Base-by-base conservation (phyloP, 2,888 invertebrate genomes). In the Exephanes ischioxanthus region DNA sequence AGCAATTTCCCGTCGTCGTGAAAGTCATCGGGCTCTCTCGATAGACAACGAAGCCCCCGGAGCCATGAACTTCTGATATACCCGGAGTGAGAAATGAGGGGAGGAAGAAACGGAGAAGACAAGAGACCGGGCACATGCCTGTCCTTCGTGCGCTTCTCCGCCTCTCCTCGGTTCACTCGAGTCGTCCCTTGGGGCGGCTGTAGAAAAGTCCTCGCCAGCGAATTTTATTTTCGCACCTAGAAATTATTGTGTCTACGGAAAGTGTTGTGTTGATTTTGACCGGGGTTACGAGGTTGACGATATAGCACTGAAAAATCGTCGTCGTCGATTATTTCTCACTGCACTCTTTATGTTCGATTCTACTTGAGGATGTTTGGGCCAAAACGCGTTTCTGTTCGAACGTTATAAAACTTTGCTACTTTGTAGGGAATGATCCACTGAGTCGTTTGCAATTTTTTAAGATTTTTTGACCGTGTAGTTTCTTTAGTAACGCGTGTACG, bases 121-220 rank as follows among this genome's bases (percentile, higher is more conserved):
- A 61, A 58, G 26, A 26, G 72, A 71, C 33, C 22, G 58, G 22
- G 58, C 72, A 72, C 72, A 58, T 58, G 72, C 72, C 58, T 22
- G 16, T 22, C 22, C 55, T 72, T 41, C 6, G 22, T 22, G 41
- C 22, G 51, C 41, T 22, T 72, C 14, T n/a, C 3, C 26, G 37
- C 58, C 14, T 11, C 61, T 61, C 26, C 14, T 11, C 26, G 11
- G 14, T 26, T 61, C 30, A 14, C 26, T 61, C 30, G 51, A 51
- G 22, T 19, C 19, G 45, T 72, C 58, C 58, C 72, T 26, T 22
- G 72, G 58, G 55, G 22, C 41, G 37, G 41, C 41, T 55, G 4
- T 14, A 14, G 11, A 19, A 37, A 72, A 22, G 22, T 11, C 11
- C 37, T 72, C 41, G 4, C 41, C 58, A 41, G 37, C n/a, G 22